Evolutionary conservation across 2,113 vertebrate genomes (phyloP).

Genomic region (Zootoca vivipara): DNA sequence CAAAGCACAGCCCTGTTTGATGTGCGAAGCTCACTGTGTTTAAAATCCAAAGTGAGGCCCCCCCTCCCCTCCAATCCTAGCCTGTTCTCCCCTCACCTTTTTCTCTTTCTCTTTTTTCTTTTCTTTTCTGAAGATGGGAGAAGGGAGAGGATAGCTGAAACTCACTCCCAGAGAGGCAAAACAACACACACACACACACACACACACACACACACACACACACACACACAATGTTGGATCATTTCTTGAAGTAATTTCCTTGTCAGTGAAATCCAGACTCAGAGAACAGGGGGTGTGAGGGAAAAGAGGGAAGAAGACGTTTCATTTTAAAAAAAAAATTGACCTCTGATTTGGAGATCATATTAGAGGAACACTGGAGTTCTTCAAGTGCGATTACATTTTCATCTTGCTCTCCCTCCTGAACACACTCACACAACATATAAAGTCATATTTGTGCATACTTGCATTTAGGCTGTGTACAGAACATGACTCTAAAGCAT

Average conservation of each 20-base stretch:
- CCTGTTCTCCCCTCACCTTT: neutral
- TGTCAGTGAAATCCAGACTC: conserved; percentile 46
- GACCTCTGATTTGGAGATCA: neutral
- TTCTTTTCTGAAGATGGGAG: neutral
- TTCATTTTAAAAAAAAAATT: conserved; percentile 35
- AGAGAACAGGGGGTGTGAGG: conserved; percentile 2
- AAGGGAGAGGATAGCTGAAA: conserved; percentile 57
- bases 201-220: neutral
- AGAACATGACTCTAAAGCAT: neutral
- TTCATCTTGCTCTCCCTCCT: neutral
- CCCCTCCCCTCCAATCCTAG: neutral
- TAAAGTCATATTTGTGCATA: neutral
- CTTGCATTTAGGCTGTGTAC: neutral
- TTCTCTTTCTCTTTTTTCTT: neutral
- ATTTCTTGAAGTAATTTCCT: conserved; percentile 45
- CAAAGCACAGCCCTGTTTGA: conserved; percentile 80
- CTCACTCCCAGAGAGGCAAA: conserved; percentile 38
- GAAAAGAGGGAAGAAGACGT: neutral
- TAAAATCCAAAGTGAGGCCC: conserved; percentile 35
- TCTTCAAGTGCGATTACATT: neutral
- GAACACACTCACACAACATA: neutral
- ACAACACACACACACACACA: neutral
- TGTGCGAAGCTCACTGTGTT: conserved; percentile 70
- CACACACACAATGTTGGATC: conserved; percentile 38
- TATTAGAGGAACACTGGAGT: too few species aligned